Base-by-base conservation (phyloP, 2,113 vertebrate species). In the Phoxinus phoxinus region DNA sequence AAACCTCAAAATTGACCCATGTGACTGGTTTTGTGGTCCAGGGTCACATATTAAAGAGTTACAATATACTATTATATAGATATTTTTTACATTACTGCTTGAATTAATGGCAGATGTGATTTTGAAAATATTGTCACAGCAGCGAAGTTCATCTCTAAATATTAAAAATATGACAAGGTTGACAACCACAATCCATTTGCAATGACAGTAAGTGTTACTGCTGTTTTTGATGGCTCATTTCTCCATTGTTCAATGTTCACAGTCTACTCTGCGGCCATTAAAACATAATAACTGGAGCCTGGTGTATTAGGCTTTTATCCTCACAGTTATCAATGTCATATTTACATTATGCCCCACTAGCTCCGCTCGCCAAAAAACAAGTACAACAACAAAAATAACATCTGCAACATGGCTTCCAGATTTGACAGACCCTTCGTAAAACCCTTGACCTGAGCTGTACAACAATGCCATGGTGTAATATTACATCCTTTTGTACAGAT, bases 391-490 rank as follows among this genome's bases (percentile, higher is more conserved):
- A 41, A 58, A 59, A 59, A 32, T 79, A 85, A 61, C 25, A 41
- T 83, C 48, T 81, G 51, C 37, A 59, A 23, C 32, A 63, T 17
- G 11, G 19, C 19, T 59, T 32, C 6, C 44, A 25, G 51, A 59
- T 83, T 27, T 17, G 74, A 58, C 30, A 17, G 35, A 74, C 46
- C 13, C 48, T 67, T 86, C 21, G 4, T 41, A 82, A 53, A 82
- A 71, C 35, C 63, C 61, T 67, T 32, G 32, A 76, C 75, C 81
- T 75, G 23, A 51, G 7, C 58, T 74, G 51, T 25, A 71, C 80
- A 78, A 67, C 56, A 81, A 44, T 74, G 65, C 41, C 6, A 51
- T 15, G 13, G 86, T 86, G 77, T 86, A 72, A 67, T 15, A 84
- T 87, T 87, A 87, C 84, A 81, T 56, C 30, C 3, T 32, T 65